These are phyloP conservation scores for Caenorhabditis doughertyi DNA, from an alignment of 2,888 invertebrate genomes.

Conservation along the genomic window DNA sequence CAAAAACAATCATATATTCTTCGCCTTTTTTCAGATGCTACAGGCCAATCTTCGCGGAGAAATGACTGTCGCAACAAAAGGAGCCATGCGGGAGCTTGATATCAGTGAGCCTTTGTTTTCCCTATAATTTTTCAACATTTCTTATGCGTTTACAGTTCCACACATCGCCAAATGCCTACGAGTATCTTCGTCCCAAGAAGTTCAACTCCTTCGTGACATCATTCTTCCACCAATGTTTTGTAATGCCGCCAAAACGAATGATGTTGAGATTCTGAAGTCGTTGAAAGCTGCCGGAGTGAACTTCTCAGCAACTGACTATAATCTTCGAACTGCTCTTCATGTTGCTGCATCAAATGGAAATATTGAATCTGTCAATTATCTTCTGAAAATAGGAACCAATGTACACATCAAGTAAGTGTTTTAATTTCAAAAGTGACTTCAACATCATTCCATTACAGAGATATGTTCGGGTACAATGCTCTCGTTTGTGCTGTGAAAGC, in stretches of 20 bases:
- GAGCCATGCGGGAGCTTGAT: constrained; percentile 78
- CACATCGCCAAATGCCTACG: constrained; percentile 79
- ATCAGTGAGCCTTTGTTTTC: constrained; percentile 76
- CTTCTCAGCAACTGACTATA: constrained; percentile 88
- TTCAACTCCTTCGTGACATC: constrained; percentile 83
- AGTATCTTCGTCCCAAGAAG: constrained; percentile 78
- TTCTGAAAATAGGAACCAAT: constrained; percentile 90
- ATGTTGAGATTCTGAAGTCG: constrained; percentile 80
- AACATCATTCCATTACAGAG: constrained; percentile 70
- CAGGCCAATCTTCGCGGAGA: constrained; percentile 89
- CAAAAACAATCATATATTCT: background rate
- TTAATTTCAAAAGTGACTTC: too few relatives aligned
- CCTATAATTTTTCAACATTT: background rate
- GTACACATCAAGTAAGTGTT: constrained; percentile 86
- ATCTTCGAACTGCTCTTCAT: constrained; percentile 90
- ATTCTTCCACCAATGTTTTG: constrained; percentile 88
- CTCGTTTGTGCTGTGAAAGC: constrained; percentile 87
- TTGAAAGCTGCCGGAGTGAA: constrained; percentile 87
- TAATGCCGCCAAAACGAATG: constrained; percentile 85
- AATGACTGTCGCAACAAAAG: constrained; percentile 85
- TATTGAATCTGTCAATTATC: constrained; percentile 87
- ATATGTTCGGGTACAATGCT: constrained; percentile 83
- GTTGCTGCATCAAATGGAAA: constrained; percentile 89
- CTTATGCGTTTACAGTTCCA: constrained; percentile 73
- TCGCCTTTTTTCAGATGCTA: constrained; percentile 89